Evolutionary conservation across 2,113 vertebrate genomes (phyloP), one percentile per base, ranked within the genome.

Genomic region (Marmota flaviventris): DNA sequence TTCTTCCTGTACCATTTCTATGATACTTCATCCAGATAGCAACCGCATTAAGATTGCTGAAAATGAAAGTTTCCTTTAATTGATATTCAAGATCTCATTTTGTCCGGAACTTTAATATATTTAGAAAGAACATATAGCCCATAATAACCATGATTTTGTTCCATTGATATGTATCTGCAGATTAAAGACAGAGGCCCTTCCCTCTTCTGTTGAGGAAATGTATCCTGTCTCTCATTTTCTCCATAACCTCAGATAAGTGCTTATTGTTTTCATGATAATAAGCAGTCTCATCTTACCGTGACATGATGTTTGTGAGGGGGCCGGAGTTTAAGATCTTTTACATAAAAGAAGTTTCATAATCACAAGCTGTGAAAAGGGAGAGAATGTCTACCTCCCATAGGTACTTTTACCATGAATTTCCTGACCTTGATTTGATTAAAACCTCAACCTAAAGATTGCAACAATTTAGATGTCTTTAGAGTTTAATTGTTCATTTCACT

Each of bases 201-300:
- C 63, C 69, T 97, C 75, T 65, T 83, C 67, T 89, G 81, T 65
- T 94, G 77, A 94, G 89, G 85, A 96, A 95, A 72, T 42, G 53
- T 53, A 95, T 96, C 96, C 97, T 96, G 89, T 83, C 89, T 96
- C 85, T 97, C 96, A 97, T 97, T 96, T 97, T 95, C 97, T 95
- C 97, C 96, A 95, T 93, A 83, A 90, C 67, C 65, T 96, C 91
- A 97, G 84, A 69, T 27, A 82, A 78, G 11, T 78, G 53, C 91
- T 48, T 51, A 84, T 29, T 76, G 75, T 7, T 89, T 82, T 93
- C 93, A 96, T 83, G 63, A 78, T 56, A 95, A 34, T 76, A 85
- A 85, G 53, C 51, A 37, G 75, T 93, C 73, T 97, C 39, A 82
- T 95, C 53, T 95, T 89, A 63, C 75, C 0, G 14, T 61, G 77